phyloP scores from a whole-genome alignment of 2,888 invertebrate genomes.

The Lepeophtheirus nordmannii region DNA sequence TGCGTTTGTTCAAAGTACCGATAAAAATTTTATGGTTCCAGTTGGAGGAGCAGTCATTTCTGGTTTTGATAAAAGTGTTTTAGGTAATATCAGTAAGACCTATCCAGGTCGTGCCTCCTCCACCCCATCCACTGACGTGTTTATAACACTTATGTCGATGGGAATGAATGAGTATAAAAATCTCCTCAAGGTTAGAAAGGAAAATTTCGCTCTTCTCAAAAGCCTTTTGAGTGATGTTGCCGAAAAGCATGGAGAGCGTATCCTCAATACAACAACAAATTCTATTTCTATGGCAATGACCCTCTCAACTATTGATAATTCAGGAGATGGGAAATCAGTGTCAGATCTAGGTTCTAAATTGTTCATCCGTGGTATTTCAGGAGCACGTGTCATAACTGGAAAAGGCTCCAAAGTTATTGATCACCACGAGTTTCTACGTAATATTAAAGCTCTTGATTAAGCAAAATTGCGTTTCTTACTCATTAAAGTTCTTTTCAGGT shows the following conservation, averaged over 20 bases:
- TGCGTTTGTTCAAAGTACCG: conserved; percentile 63
- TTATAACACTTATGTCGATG: conserved; percentile 55
- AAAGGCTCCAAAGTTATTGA: conserved; percentile 39
- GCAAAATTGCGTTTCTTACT: background rate
- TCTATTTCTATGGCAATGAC: conserved; percentile 51
- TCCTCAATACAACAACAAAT: conserved; percentile 48
- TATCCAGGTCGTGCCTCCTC: conserved; percentile 61
- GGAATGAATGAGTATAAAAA: conserved; percentile 49
- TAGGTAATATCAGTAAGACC: conserved; percentile 49
- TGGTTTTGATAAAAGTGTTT: conserved; percentile 46
- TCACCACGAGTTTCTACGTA: conserved; percentile 44
- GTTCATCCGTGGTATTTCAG: conserved; percentile 54
- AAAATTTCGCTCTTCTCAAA: conserved; percentile 46
- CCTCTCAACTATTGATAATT: conserved; percentile 30
- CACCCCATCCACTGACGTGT: conserved; percentile 53
- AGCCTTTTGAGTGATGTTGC: conserved; percentile 43
- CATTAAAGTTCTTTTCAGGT: conserved; percentile 37
- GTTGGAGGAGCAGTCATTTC: conserved; percentile 65
- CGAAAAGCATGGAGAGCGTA: conserved; percentile 41
- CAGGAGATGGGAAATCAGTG: conserved; percentile 35
- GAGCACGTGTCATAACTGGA: conserved; percentile 46
- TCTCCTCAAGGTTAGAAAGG: conserved; percentile 44
- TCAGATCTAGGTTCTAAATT: conserved; percentile 55
- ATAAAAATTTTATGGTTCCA: conserved; percentile 68
- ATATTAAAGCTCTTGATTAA: conserved; percentile 24